Evolutionary conservation across 2,888 invertebrate genomes (phyloP), one percentile per base, ranked within the genome.

Genomic region (Asteroscopus sphinx): DNA sequence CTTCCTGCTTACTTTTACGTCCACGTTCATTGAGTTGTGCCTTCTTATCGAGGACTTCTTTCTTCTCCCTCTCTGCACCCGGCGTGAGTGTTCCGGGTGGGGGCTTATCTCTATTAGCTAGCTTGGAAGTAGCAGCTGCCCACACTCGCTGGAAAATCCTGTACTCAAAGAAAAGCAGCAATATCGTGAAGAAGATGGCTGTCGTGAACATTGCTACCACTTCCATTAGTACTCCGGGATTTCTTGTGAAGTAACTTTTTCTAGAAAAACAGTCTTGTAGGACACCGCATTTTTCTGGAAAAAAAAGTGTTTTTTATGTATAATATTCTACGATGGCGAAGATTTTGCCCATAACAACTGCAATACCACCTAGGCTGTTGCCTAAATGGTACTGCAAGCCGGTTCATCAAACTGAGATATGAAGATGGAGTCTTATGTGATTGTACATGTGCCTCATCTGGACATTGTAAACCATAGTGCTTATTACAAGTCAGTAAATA

Each of bases 261-360:
- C 70, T 83, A 1, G 73, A 47, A 61, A 88, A 93, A 67, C 93
- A 93, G 35, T 82, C 59, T 72, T 91, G 88, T 3, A 93, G 80
- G 0, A 93, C 78, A 0, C 93, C 93, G 45, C 93, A 93, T 80
- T 88, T 89, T 54, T 74, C 92, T 93, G 74, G 11, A 70, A 74
- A 25, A 12, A n/a, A 70, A 74, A 25, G 15, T 9, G 9, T 11
- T n/a, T n/a, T n/a, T n/a, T n/a, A n/a, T n/a, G n/a, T n/a, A n/a
- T n/a, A n/a, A n/a, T n/a, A n/a, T n/a, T n/a, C n/a, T n/a, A n/a
- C n/a, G n/a, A n/a, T n/a, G n/a, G n/a, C n/a, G n/a, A n/a, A n/a
- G n/a, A n/a, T n/a, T n/a, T n/a, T n/a, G n/a, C n/a, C n/a, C n/a
- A n/a, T n/a, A n/a, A n/a, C n/a, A n/a, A n/a, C n/a, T n/a, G n/a